Conservation (phyloP, 2,888 invertebrate genomes). For the Acrobeloides nanus region DNA sequence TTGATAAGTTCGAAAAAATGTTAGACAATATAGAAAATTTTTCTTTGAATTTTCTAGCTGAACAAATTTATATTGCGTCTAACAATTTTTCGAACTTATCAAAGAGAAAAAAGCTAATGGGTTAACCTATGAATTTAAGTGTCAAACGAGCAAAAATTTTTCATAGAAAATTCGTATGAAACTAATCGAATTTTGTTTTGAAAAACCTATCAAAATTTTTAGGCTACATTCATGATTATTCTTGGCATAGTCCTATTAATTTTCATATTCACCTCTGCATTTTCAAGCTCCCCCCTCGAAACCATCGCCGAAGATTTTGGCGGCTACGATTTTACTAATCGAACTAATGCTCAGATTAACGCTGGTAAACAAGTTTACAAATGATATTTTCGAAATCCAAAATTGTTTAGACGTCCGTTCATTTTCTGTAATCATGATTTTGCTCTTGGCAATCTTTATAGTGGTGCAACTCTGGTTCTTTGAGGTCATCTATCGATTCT, state of each 20-base stretch:
- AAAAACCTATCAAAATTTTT: slow-evolving; percentile 31
- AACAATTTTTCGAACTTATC: too few species aligned
- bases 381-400: not conserved
- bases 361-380: slow-evolving; percentile 11
- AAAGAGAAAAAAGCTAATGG: too few species aligned
- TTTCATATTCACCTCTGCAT: slow-evolving; percentile 21
- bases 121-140: too few species aligned
- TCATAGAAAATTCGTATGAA: too few species aligned
- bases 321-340: slow-evolving; percentile 13
- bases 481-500: slow-evolving; percentile 32
- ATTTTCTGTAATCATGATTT: slow-evolving; percentile 19
- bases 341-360: slow-evolving; percentile 6
- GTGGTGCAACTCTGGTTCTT: slow-evolving; percentile 25
- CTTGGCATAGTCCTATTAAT: slow-evolving; percentile 16
- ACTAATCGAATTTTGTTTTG: too few species aligned
- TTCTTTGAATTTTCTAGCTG: too few species aligned
- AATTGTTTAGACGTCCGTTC: slow-evolving; percentile 19
- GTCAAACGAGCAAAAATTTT: too few species aligned
- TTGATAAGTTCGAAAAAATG: too few species aligned
- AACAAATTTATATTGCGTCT: too few species aligned
- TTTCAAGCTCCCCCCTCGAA: slow-evolving; percentile 16
- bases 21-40: too few species aligned
- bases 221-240: slow-evolving; percentile 24
- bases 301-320: slow-evolving; percentile 21
- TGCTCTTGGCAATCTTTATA: slow-evolving; percentile 10